Base-by-base conservation (phyloP, 2,888 invertebrate genomes). In the Ennomos quercinarius region DNA sequence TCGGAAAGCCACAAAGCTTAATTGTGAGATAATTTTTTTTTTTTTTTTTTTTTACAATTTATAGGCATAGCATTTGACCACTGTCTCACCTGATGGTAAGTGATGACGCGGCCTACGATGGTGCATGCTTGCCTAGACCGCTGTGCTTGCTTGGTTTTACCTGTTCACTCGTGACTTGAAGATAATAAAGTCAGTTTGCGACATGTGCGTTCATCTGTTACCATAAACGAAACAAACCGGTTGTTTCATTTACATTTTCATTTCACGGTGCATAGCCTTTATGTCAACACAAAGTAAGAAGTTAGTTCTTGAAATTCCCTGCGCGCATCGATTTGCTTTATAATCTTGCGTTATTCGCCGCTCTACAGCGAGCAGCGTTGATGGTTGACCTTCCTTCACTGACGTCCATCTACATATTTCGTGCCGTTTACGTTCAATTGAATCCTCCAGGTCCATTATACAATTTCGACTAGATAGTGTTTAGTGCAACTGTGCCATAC, bases 351-450 rank as follows among this genome's bases (percentile, higher is more conserved):
- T 54, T 49, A 59, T 41, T 44, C 45, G 45, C 40, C 40, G 40
- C 10, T 43, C 42, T 40, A 45, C 49, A 11, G 51, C 50, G 57
- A 37, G 34, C 44, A 13, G 35, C 27, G 6, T 27, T 53, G 27
- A 27, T 42, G 10, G 49, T 27, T 41, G 59, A 54, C 59, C 59
- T 59, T 59, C 53, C 49, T 59, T 45, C 54, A 54, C 45, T 54
- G 48, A 48, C 41, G 48, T 53, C 53, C 35, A 43, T 58, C 48
- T 36, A 44, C 52, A 48, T 41, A 59, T 59, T 52, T 43, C 51
- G 45, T 54, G 10, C 49, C 49, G 48, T 49, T 50, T 58, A 58
- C 45, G 13, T 37, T 37, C 59, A 59, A 59, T 59, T 59, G 49
- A 54, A 49, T 59, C 38, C 34, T 54, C n/a, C 39, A 58, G 53